phyloP scores from a whole-genome alignment of 1,140 invertebrate species.

The Coelopa frigida region DNA sequence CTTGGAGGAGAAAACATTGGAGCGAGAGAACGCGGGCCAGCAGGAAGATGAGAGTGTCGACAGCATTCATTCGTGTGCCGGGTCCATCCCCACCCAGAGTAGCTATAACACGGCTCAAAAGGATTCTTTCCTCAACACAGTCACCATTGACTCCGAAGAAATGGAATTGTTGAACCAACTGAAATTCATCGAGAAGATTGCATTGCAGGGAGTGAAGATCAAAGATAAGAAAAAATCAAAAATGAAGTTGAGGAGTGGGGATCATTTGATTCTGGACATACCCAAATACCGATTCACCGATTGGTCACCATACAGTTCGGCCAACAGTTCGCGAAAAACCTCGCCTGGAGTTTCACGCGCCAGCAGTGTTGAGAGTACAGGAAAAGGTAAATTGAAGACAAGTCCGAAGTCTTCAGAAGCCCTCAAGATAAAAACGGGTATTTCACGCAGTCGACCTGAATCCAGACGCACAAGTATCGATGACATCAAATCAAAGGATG shows the following conservation, averaged over 20 bases:
- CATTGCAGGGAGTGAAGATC: constrained; percentile 43
- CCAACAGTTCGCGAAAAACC: constrained; percentile 41
- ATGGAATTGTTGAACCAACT: constrained; percentile 47
- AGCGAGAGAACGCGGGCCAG: constrained; percentile 12
- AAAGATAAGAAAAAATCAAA: constrained; percentile 43
- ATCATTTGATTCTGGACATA: constrained; percentile 42
- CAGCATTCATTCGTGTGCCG: constrained; percentile 39
- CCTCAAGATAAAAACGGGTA: constrained; percentile 41
- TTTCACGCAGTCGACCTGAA: constrained; percentile 47
- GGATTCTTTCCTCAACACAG: constrained; percentile 33
- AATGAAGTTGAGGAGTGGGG: constrained; percentile 39
- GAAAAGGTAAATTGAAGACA: constrained; percentile 33
- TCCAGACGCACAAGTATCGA: constrained; percentile 54
- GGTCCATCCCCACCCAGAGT: constrained; percentile 37
- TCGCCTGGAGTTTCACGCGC: constrained; percentile 41
- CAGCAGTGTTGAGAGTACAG: constrained; percentile 42
- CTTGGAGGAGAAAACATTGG: constrained; percentile 51
- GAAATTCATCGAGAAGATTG: constrained; percentile 40
- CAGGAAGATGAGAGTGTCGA: constrained; percentile 35
- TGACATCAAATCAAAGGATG: constrained; percentile 40
- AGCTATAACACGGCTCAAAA: constrained; percentile 21
- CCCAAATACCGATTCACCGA: constrained; percentile 43
- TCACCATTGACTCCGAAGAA: constrained; percentile 53
- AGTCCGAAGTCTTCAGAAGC: constrained; percentile 19
- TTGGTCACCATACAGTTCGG: constrained; percentile 42